Conservation (phyloP, 2,797 vertebrate genomes). For the Melanotaenia pygmaea region DNA sequence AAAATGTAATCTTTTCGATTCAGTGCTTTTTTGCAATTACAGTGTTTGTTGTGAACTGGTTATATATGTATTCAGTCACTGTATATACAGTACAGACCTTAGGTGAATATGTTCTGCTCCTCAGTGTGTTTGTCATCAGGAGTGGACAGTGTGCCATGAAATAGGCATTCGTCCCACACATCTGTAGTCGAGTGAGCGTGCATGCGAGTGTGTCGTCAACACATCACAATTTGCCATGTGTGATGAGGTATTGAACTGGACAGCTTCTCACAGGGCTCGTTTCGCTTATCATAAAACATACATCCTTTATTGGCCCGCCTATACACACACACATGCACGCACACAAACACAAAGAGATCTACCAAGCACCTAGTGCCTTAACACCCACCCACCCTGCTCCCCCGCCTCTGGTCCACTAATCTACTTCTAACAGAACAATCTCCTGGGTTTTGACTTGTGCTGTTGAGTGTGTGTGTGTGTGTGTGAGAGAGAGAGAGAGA, state of each 20-base stretch:
- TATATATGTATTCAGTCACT: too few species aligned
- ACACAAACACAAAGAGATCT: slow-evolving; percentile 33
- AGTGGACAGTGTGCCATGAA: slow-evolving; percentile 34
- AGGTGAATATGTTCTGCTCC: not conserved
- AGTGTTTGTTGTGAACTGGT: too few species aligned
- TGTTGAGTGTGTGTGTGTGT: slow-evolving; percentile 17
- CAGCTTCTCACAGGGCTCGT: slow-evolving; percentile 71
- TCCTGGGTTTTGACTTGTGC: slow-evolving; percentile 69
- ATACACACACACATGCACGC: not conserved
- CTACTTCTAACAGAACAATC: slow-evolving; percentile 77
- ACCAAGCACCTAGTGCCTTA: slow-evolving; percentile 53
- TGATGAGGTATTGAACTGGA: slow-evolving; percentile 84
- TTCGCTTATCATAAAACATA: slow-evolving; percentile 83
- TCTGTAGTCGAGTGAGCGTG: slow-evolving; percentile 13
- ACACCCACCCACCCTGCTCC: slow-evolving; percentile 31
- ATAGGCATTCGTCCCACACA: slow-evolving; percentile 38
- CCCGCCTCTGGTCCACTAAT: slow-evolving; percentile 52
- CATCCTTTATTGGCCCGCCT: slow-evolving; percentile 76
- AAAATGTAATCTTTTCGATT: too few species aligned
- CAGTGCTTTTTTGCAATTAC: too few species aligned
- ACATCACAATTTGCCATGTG: slow-evolving; percentile 67
- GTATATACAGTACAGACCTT: too few species aligned
- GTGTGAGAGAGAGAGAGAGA: not conserved
- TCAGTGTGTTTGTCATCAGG: slow-evolving; percentile 23
- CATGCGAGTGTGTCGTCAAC: slow-evolving; percentile 54